phyloP scores from a whole-genome alignment of 2,888 invertebrate genomes.

The Rotaria sp. region DNA sequence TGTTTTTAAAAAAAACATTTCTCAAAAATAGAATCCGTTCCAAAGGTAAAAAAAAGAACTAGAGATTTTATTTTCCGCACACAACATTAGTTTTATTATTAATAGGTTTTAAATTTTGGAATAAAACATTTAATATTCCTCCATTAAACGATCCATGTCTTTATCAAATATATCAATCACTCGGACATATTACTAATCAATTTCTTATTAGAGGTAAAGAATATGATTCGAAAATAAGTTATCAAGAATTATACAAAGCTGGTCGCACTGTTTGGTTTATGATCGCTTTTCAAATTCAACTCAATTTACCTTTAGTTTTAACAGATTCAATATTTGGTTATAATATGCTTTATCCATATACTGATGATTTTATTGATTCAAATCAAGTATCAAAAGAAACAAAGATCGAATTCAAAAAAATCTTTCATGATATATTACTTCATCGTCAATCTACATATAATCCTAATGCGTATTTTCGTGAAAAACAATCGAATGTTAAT shows the following conservation, averaged over 20 bases:
- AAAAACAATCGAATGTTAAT: background rate
- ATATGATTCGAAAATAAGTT: background rate
- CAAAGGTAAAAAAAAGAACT: background rate
- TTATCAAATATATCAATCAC: background rate
- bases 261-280: background rate
- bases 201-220: background rate
- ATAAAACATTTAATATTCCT: background rate
- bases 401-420: background rate
- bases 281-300: conserved; percentile 22
- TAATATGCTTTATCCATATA: no score
- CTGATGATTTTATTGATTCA: conserved; percentile 1
- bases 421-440: background rate
- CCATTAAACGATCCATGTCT: background rate
- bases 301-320: background rate
- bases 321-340: no score
- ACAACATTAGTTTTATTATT: no score
- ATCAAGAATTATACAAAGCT: background rate
- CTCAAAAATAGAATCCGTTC: background rate
- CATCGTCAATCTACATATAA: background rate
- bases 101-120: background rate
- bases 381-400: background rate
- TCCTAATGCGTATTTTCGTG: background rate
- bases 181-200: background rate
- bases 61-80: background rate
- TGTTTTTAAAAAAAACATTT: background rate